These are phyloP conservation scores for Ochlodes sylvanus DNA, from an alignment of 2,888 invertebrate genomes.

Conservation along the genomic window DNA sequence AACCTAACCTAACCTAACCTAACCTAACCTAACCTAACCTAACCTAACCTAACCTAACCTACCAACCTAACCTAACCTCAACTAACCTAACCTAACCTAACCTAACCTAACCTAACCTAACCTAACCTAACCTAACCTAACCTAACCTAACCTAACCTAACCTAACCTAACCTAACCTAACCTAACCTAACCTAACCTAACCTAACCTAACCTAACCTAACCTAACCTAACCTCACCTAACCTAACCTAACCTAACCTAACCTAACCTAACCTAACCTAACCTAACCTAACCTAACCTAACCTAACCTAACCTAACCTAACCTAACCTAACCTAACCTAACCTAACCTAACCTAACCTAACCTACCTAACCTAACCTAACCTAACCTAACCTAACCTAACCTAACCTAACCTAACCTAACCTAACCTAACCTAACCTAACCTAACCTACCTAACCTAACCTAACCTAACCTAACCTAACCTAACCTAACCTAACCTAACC, in stretches of 20 bases:
- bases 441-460: constrained; percentile 19
- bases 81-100: constrained; percentile 46
- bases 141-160: constrained; percentile 50
- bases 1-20: constrained; percentile 43
- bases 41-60: constrained; percentile 49
- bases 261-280: constrained; percentile 52
- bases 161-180: constrained; percentile 51
- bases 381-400: constrained; percentile 58
- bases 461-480: too few relatives aligned
- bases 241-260: constrained; percentile 52
- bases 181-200: constrained; percentile 49
- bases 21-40: constrained; percentile 47
- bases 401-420: constrained; percentile 53
- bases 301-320: constrained; percentile 50
- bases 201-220: constrained; percentile 50
- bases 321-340: constrained; percentile 55
- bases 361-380: constrained; percentile 60
- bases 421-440: constrained; percentile 39
- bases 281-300: constrained; percentile 50
- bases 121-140: constrained; percentile 50
- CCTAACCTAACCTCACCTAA: constrained; percentile 52
- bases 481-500: constrained; percentile 17
- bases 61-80: constrained; percentile 45
- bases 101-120: constrained; percentile 49
- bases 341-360: constrained; percentile 58